Base-by-base conservation (phyloP, 2,797 vertebrate genomes). In the Aplochiton taeniatus region DNA sequence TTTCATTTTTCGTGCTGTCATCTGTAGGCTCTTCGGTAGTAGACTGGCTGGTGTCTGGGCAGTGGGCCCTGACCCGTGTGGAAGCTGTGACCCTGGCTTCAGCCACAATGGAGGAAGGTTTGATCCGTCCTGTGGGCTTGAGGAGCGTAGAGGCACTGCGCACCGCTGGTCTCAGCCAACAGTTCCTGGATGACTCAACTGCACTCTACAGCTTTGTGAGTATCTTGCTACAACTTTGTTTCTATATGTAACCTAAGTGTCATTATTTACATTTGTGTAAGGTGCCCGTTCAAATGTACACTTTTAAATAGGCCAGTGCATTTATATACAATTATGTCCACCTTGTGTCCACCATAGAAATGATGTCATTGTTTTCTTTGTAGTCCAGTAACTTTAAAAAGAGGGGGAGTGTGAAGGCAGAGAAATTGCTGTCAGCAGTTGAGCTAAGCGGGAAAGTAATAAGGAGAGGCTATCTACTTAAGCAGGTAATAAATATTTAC, bases 41-140 rank as follows among this genome's bases (percentile, higher is more conserved):
- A 68, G 96, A 98, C 88, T 98, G 97, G 97, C 85, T 98, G 87
- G 94, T 98, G 86, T 97, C 94, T 83, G 91, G 73, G 61, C 77
- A 85, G 78, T 87, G 96, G 67, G 85, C 86, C 2, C 87, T 93
- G 80, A 94, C 85, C 49, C 94, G 97, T 0, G 86, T 92, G 7
- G 95, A 97, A 78, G 95, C 94, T 0, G 79, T 94, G 84, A 98
- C 95, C 0, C 66, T 98, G 87, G 93, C 94, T 9, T 96, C 95
- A 0, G 89, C 97, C 72, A 89, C 98, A 74, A 85, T 96, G 87
- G 96, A 97, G 68, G 96, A 98, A 82, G 94, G 93, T 60, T 93
- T 94, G 63, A 72, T 96, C 61, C 83, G 85, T 44, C 92, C 97
- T 0, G 82, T 98, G 0, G 96, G 96, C 8, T 48, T 86, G 9